A percentile compares a stretch with the other conserved stretches of the same genome.
phyloP scores from a whole-genome alignment of 2,797 vertebrate genomes.

The Euphonia xanthogaster region DNA sequence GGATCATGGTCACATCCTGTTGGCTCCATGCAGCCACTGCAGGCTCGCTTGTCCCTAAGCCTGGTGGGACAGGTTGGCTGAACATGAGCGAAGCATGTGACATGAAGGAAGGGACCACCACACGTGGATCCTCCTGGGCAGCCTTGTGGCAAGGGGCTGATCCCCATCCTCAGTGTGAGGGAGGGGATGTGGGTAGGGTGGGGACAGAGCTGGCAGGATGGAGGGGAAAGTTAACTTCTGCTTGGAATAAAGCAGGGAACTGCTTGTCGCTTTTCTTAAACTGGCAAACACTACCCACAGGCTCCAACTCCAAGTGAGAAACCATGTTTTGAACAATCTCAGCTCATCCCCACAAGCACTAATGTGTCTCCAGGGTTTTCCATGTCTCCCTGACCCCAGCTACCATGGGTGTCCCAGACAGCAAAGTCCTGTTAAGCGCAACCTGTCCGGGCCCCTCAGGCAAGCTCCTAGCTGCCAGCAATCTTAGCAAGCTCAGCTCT shows the following conservation, averaged over 20 bases:
- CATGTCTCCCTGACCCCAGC: neutral
- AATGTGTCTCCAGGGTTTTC: neutral
- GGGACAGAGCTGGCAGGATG: neutral
- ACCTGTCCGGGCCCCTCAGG: neutral
- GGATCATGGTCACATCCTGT: neutral
- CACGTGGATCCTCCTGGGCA: accelerated
- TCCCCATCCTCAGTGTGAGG: neutral
- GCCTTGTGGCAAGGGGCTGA: neutral
- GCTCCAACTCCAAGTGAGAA: neutral
- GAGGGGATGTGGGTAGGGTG: accelerated
- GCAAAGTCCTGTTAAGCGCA: neutral
- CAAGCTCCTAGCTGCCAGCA: neutral
- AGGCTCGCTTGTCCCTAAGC: neutral
- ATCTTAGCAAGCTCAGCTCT: neutral
- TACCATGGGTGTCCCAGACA: neutral
- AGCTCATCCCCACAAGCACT: neutral
- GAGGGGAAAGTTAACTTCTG: neutral
- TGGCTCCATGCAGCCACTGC: neutral
- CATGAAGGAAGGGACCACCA: neutral
- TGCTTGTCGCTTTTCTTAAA: neutral
- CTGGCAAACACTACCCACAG: neutral
- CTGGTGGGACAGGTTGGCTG: neutral
- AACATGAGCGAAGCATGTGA: accelerated
- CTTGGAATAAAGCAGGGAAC: neutral
- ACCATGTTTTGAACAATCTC: neutral